Conservation (phyloP, 2,113 vertebrate genomes). For the Sterrhoptilus dennistouni region DNA sequence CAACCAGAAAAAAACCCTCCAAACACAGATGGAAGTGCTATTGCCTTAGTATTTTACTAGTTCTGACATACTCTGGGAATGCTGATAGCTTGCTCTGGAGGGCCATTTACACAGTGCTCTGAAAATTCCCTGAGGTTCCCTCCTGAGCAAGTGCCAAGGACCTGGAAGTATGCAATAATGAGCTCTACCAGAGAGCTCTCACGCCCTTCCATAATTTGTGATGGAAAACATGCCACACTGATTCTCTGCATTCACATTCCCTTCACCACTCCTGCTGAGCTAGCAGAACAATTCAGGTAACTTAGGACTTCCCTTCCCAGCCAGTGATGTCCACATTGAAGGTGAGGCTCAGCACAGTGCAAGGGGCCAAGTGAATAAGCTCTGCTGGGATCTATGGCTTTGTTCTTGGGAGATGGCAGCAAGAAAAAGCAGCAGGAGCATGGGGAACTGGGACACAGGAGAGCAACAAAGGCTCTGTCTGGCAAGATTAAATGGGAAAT, state of each 20-base stretch:
- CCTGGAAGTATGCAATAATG: neutral
- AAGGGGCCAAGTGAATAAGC: neutral
- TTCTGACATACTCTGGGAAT: neutral
- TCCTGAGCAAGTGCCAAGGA: neutral
- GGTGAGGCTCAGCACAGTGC: neutral
- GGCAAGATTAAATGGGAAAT: neutral
- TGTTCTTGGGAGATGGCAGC: neutral
- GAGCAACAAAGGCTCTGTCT: neutral
- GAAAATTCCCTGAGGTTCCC: neutral
- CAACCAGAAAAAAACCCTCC: neutral
- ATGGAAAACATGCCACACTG: neutral
- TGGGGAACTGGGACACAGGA: neutral
- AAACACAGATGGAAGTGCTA: neutral
- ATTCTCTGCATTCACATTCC: neutral
- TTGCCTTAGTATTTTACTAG: neutral
- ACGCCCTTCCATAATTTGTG: neutral
- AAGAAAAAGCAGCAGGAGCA: neutral
- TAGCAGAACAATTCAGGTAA: neutral
- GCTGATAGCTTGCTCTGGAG: neutral
- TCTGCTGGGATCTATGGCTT: neutral
- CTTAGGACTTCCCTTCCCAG: neutral
- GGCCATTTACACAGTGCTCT: neutral
- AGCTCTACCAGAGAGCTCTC: neutral
- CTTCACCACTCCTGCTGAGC: neutral
- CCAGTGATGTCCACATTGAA: rapidly evolving